A percentile compares a stretch with the other conserved stretches of the same genome.
phyloP scores from a whole-genome alignment of 2,797 vertebrate genomes.

The Lates japonicus region DNA sequence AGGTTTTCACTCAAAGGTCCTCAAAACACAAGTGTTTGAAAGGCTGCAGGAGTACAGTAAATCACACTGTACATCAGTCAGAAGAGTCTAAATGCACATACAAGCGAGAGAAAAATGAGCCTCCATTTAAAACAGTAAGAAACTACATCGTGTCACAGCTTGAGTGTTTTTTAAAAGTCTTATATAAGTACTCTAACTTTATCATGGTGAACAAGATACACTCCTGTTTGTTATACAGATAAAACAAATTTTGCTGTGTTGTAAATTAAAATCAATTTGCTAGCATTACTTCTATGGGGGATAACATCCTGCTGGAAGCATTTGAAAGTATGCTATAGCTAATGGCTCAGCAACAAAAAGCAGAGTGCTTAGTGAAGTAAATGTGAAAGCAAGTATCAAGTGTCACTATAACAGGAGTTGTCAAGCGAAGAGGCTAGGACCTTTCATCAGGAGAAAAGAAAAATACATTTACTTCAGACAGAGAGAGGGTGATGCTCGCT shows the following conservation, averaged over 20 bases:
- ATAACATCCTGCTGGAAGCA: conserved; percentile 40
- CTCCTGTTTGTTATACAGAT: conserved; percentile 5
- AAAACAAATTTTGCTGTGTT: conserved; percentile 28
- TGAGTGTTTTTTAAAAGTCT: neutral
- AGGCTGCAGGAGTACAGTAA: conserved; percentile 43
- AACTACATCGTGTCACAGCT: neutral
- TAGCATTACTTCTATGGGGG: conserved; percentile 36
- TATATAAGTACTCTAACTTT: neutral
- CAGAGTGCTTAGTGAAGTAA: conserved; percentile 61
- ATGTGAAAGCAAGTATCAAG: conserved; percentile 68
- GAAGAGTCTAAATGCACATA: neutral
- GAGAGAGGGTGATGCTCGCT: conserved; percentile 33
- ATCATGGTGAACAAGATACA: neutral
- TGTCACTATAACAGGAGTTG: conserved; percentile 61
- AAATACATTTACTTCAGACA: conserved; percentile 61
- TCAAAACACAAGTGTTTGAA: conserved; percentile 57
- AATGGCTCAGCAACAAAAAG: conserved; percentile 73
- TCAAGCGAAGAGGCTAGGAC: conserved; percentile 37
- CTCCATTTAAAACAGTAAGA: neutral
- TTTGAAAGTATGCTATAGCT: conserved; percentile 50
- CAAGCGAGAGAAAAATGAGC: neutral
- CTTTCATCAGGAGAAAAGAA: conserved; percentile 53
- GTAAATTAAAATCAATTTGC: conserved; percentile 47
- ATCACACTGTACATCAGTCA: neutral
- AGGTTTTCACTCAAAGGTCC: conserved; percentile 52